A percentile compares a stretch with the other conserved stretches of the same genome.
Evolutionary conservation across 2,888 invertebrate genomes (phyloP).

Genomic region (Philonicus albiceps): DNA sequence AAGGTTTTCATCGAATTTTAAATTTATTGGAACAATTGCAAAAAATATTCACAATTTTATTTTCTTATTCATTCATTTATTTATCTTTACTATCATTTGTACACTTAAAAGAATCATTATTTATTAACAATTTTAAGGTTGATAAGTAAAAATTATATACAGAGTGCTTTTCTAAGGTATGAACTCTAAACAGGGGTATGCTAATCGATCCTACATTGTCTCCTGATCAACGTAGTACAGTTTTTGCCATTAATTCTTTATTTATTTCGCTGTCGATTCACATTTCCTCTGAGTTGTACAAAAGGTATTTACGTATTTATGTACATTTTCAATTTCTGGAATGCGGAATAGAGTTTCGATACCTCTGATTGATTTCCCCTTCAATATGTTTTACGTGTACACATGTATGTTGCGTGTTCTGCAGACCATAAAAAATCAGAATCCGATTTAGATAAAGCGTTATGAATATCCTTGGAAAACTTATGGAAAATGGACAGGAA

Average conservation of each 20-base stretch:
- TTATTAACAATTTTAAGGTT: no score
- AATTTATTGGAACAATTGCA: no score
- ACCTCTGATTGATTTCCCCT: neutral
- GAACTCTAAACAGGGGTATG: no score
- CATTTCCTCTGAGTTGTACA: neutral
- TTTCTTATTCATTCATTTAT: no score
- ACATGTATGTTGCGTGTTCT: neutral
- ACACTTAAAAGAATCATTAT: no score
- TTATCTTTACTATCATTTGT: no score
- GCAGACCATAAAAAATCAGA: neutral
- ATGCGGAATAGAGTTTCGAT: neutral
- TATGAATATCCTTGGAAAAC: neutral
- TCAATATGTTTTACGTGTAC: neutral
- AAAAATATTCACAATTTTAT: no score
- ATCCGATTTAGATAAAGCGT: neutral
- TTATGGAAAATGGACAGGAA: slow-evolving; percentile 1
- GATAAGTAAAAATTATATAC: no score
- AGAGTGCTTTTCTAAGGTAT: no score
- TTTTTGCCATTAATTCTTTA: neutral
- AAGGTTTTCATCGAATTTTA: no score
- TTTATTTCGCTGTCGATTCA: neutral
- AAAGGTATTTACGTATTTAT: neutral
- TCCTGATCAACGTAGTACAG: no score
- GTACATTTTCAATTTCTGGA: neutral
- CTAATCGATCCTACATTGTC: no score